Base-by-base conservation (phyloP, 2,113 vertebrate species). In the Platysternon megacephalum region DNA sequence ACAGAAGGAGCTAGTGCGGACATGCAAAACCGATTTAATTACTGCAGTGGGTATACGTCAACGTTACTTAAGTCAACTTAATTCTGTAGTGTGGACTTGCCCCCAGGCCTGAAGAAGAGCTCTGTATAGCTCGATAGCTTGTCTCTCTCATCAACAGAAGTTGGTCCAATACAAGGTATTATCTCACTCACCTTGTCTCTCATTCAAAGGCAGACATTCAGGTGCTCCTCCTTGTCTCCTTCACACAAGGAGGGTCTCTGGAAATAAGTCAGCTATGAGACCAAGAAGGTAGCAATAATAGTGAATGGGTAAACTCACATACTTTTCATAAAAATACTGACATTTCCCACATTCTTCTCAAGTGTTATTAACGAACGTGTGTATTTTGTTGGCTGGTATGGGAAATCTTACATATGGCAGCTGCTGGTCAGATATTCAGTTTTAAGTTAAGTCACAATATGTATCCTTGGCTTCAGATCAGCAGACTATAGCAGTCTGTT, bases 391-490 rank as follows among this genome's bases (percentile, higher is more conserved):
- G 56, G 72, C 81, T 56, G 49, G 10, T 5, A 86, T 56, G 13
- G 48, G 85, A 87, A 93, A 76, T 1, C 0, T 91, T 35, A 24
- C 17, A 4, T 85, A 11, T 6, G 80, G 14, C 53, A 61, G 39
- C 39, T 87, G 39, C 46, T 87, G 21, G 68, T 88, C 56, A 93
- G 72, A 79, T 56, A 88, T 3, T 51, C 92, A 85, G 16, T 16
- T 85, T 90, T 61, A 87, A 83, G 89, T 93, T 68, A 83, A 52
- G 87, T 87, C 93, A 90, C 51, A n/a, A 46, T 51, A 44, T 74
- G 6, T 52, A 87, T 88, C 29, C 21, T 81, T 89, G 89, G 29
- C 53, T 89, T 91, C 86, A 93, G 94, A 86, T 21, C 35, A 84
- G 24, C 58, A 48, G 61, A 44, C 14, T 19, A 14, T 35, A 82